Evolutionary conservation across 2,113 vertebrate genomes (phyloP).

Genomic region (Lontra canadensis): DNA sequence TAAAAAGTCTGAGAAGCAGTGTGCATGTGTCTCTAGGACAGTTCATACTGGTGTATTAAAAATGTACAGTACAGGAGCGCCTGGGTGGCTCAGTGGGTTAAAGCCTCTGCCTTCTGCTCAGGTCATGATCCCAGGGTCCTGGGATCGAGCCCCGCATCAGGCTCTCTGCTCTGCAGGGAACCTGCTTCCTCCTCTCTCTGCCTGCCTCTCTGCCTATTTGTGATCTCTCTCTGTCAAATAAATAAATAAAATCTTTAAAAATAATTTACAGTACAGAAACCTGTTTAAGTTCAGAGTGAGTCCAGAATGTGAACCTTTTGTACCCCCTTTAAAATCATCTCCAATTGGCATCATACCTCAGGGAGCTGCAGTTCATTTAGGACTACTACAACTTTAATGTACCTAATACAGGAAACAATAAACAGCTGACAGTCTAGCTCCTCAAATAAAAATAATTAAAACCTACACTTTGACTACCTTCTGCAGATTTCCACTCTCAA

Average conservation of each 20-base stretch:
- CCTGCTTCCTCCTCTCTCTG: too few species aligned
- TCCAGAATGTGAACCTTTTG: neutral
- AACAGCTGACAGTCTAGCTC: conserved; percentile 24
- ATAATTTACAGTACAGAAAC: neutral
- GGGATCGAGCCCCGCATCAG: too few species aligned
- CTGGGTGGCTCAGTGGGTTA: too few species aligned
- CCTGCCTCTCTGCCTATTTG: too few species aligned
- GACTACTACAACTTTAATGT: neutral
- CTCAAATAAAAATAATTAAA: conserved; percentile 68
- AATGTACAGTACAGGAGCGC: neutral
- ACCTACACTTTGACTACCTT: conserved; percentile 87
- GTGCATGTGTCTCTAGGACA: neutral
- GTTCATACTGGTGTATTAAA: neutral
- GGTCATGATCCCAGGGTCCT: too few species aligned
- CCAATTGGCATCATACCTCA: conserved; percentile 1
- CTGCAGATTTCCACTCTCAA: conserved; percentile 89
- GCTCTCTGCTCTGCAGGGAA: too few species aligned
- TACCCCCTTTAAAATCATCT: neutral
- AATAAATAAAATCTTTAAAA: too few species aligned
- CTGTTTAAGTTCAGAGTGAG: neutral
- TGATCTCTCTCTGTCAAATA: too few species aligned
- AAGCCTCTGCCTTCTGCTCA: too few species aligned
- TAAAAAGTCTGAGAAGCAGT: neutral
- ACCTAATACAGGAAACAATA: neutral
- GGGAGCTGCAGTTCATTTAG: neutral